Base-by-base conservation (phyloP, 2,113 vertebrate species). In the Tylochromis polylepis region DNA sequence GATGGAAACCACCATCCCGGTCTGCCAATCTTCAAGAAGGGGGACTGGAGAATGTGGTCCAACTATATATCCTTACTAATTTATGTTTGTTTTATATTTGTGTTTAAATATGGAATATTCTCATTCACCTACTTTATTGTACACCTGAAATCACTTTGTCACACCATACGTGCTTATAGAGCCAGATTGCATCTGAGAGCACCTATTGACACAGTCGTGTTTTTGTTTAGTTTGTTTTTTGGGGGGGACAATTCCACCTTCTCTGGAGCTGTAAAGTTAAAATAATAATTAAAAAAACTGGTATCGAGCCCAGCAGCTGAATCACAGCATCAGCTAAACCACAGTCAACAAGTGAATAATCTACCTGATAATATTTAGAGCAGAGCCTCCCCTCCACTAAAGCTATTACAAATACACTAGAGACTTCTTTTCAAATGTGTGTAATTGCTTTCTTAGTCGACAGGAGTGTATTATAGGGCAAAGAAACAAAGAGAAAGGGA, bases 311-410 rank as follows among this genome's bases (percentile, higher is more conserved):
- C n/a, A 43, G 20, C 77, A 84, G 36, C 62, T 93, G 79, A 92
- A 83, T 84, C 58, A 65, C 85, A 86, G 82, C 29, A 67, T 29
- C 20, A 58, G 11, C 24, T 67, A 9, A 88, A 27, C 59, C 49
- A 75, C 67, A 87, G 58, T 89, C 57, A 87, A 79, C 79, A 86
- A 56, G 58, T 49, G 77, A 78, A 60, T 91, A 79, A 90, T 89
- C 88, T 85, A 51, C 3, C 8, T 11, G 24, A 70, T 59, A 83
- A 85, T 49, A 80, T 82, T 20, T 83, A 57, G 49, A 67, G 60
- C 49, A 38, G 59, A 81, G 67, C 38, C 82, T 58, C 88, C 81
- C 29, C 51, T 77, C 8, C 41, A 67, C 70, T 41, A 36, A 85
- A 79, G 22, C 22, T 29, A 29, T 22, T n/a, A 15, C 43, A 89